A percentile compares a stretch with the other conserved stretches of the same genome.
Evolutionary conservation across 2,888 invertebrate genomes (phyloP).

Genomic region (Drosophila mettleri): DNA sequence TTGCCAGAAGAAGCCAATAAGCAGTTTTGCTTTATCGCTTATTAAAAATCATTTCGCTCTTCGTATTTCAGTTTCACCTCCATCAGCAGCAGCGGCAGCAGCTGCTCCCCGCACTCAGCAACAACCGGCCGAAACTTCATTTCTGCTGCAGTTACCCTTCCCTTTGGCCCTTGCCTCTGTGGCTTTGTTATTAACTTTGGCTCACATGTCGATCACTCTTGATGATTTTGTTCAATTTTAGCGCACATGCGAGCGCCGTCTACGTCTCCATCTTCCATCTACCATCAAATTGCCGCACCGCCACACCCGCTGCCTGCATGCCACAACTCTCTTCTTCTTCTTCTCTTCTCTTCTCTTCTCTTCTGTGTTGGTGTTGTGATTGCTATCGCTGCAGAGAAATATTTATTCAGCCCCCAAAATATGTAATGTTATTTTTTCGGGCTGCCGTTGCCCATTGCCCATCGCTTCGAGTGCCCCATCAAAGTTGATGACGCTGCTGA

Average conservation of each 20-base stretch:
- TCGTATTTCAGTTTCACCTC: slow-evolving; percentile 79
- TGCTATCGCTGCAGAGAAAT: slow-evolving; percentile 73
- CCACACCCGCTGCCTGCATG: slow-evolving; percentile 63
- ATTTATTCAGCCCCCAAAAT: slow-evolving; percentile 81
- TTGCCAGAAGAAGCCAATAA: slow-evolving; percentile 74
- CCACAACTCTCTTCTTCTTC: slow-evolving; percentile 36
- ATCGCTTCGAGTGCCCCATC: slow-evolving; percentile 63
- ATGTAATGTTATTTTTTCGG: slow-evolving; percentile 66
- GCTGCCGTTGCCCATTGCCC: slow-evolving; percentile 39
- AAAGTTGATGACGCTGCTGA: slow-evolving; percentile 72
- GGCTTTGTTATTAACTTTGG: slow-evolving; percentile 82
- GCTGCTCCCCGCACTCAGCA: slow-evolving; percentile 7
- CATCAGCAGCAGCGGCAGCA: slow-evolving; percentile 34
- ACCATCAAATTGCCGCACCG: slow-evolving; percentile 39
- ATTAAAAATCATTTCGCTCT: slow-evolving; percentile 84
- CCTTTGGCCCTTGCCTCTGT: slow-evolving; percentile 29
- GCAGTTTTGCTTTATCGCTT: slow-evolving; percentile 84
- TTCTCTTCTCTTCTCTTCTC: slow-evolving; percentile 12
- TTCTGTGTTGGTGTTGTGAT: slow-evolving; percentile 68
- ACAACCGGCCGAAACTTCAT: slow-evolving; percentile 9
- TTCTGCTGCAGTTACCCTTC: slow-evolving; percentile 25
- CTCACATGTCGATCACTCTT: slow-evolving; percentile 82
- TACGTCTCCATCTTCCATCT: slow-evolving; percentile 60
- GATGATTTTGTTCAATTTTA: slow-evolving; percentile 82
- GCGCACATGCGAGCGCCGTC: slow-evolving; percentile 80